These are phyloP conservation scores for Galeopsomyia nigrocyanea DNA, from an alignment of 2,888 invertebrate genomes.

Conservation along the genomic window DNA sequence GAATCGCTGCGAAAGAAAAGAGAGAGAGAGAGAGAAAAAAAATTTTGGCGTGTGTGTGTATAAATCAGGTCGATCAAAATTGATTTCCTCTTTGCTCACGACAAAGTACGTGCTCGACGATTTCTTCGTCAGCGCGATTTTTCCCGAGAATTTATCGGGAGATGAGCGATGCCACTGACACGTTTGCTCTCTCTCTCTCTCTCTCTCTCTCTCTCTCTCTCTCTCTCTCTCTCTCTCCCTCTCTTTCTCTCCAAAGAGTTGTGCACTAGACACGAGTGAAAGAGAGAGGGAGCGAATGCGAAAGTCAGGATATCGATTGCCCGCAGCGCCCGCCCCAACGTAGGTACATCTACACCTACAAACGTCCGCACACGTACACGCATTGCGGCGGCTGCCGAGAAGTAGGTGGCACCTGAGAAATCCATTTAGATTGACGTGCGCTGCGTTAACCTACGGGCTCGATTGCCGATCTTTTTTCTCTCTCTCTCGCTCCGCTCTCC, in stretches of 20 bases:
- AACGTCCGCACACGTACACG: neutral
- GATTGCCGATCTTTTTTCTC: no score
- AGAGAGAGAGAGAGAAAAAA: no score
- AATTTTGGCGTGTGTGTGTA: no score
- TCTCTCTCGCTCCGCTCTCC: no score
- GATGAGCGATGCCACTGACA: neutral
- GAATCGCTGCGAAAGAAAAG: no score
- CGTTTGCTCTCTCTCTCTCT: neutral
- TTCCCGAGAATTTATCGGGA: slow-evolving; percentile 44
- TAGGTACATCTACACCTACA: no score
- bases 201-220: neutral
- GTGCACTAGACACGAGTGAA: no score
- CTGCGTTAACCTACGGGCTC: no score
- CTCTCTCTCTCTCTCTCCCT: neutral
- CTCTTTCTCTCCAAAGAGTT: neutral
- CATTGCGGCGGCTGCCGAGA: neutral
- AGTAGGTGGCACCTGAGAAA: slow-evolving; percentile 2
- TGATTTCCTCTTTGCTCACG: no score
- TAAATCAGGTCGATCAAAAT: no score
- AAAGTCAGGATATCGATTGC: neutral
- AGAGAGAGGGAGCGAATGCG: neutral
- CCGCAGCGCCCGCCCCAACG: no score
- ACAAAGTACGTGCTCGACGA: slow-evolving; percentile 3
- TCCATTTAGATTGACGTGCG: slow-evolving; percentile 24
- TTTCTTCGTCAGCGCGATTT: slow-evolving; percentile 47